Evolutionary conservation across 1,140 invertebrate genomes (phyloP).

Genomic region (Ooceraea biroi): DNA sequence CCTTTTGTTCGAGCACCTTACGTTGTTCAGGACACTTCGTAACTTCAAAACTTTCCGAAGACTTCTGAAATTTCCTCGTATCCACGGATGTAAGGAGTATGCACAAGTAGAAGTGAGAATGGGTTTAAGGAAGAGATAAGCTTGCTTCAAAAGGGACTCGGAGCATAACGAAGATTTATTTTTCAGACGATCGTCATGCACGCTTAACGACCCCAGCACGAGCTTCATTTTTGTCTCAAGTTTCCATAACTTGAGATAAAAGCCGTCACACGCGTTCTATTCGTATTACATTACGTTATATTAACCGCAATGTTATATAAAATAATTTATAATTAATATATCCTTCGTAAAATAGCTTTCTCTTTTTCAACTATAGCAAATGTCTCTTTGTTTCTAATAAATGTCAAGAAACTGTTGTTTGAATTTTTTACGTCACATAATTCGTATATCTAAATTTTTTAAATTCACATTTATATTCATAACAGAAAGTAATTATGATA

Average conservation of each 20-base stretch:
- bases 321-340: neutral
- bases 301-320: neutral
- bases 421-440: neutral
- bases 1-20: constrained; percentile 37
- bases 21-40: constrained; percentile 37
- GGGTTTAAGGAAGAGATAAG: constrained; percentile 51
- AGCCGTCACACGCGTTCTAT: neutral
- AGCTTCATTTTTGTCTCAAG: neutral
- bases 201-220: neutral
- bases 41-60: constrained; percentile 42
- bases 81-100: constrained; percentile 31
- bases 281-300: neutral
- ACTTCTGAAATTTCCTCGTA: constrained; percentile 42
- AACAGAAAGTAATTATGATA: neutral
- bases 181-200: constrained; percentile 12
- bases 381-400: neutral
- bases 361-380: neutral
- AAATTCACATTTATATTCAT: neutral
- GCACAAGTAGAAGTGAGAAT: constrained; percentile 30
- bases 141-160: constrained; percentile 47
- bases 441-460: neutral
- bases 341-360: neutral
- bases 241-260: constrained; percentile 5
- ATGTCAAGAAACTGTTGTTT: neutral
- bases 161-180: constrained; percentile 49